phyloP scores from a whole-genome alignment of 2,888 invertebrate species.

The Morinoia aosen region DNA sequence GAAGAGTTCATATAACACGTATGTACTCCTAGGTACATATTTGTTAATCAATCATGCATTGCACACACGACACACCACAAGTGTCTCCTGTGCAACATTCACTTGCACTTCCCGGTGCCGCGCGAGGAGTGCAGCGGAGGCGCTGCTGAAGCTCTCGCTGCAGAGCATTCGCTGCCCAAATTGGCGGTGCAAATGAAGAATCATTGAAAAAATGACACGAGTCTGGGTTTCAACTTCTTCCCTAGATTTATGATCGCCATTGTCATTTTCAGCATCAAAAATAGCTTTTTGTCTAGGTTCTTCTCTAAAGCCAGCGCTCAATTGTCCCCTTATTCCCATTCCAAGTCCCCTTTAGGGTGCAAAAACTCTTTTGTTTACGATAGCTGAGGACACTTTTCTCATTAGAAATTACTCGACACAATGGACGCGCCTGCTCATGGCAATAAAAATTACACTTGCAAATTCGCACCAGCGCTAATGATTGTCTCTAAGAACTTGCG shows the following conservation, averaged over 20 bases:
- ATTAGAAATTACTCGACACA: conserved; percentile 51
- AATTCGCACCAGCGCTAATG: conserved; percentile 42
- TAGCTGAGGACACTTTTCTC: conserved; percentile 25
- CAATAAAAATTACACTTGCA: conserved; percentile 52
- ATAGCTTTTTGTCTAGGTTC: not conserved
- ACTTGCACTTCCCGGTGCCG: not conserved
- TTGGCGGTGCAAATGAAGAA: not conserved
- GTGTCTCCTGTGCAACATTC: not conserved
- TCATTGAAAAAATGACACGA: not conserved
- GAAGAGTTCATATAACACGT: too few species aligned
- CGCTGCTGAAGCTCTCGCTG: not conserved
- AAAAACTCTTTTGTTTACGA: conserved; percentile 51
- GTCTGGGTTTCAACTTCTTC: not conserved
- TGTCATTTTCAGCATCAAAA: conserved; percentile 42
- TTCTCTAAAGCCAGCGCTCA: conserved; percentile 7
- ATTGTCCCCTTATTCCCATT: conserved; percentile 50
- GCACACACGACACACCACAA: not conserved
- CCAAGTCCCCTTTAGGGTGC: conserved; percentile 27
- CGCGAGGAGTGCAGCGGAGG: not conserved
- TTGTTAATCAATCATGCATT: not conserved
- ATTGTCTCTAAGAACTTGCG: conserved; percentile 19
- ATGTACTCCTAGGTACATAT: not conserved
- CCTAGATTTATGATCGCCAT: conserved; percentile 34
- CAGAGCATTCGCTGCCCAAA: not conserved
- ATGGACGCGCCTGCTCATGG: conserved; percentile 43